Conservation (phyloP, 2,888 invertebrate genomes). For the Drosophila algonquin region DNA sequence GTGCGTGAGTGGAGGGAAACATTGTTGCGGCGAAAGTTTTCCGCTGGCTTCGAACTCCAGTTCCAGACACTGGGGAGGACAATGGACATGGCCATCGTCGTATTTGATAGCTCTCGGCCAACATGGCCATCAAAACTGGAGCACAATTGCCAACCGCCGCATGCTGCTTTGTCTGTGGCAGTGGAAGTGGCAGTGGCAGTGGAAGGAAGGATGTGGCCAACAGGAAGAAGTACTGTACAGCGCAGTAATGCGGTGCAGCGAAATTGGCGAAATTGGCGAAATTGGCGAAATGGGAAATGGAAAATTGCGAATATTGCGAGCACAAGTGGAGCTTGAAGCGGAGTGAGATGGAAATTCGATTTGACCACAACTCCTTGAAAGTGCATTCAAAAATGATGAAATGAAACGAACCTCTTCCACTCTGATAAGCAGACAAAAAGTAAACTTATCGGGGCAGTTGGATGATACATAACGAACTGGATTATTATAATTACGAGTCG, state of each 20-base stretch:
- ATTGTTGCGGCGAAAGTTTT: slow-evolving; percentile 55
- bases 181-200: slow-evolving; percentile 5
- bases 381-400: background rate
- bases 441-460: background rate
- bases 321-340: slow-evolving; percentile 22
- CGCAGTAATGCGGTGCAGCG: slow-evolving; percentile 31
- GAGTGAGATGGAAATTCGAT: slow-evolving; percentile 39
- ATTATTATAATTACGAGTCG: background rate
- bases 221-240: slow-evolving; percentile 17
- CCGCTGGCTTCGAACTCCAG: slow-evolving; percentile 2
- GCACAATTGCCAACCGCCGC: slow-evolving; percentile 43
- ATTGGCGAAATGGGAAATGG: slow-evolving; percentile 32
- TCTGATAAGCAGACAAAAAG: slow-evolving; percentile 8
- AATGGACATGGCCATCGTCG: slow-evolving; percentile 23
- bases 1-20: slow-evolving; percentile 50
- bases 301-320: slow-evolving; percentile 24
- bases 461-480: background rate
- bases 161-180: background rate
- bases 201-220: slow-evolving; percentile 45
- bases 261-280: slow-evolving; percentile 39
- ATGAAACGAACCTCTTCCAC: background rate
- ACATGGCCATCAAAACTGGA: slow-evolving; percentile 57
- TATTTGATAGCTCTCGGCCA: slow-evolving; percentile 66
- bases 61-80: background rate
- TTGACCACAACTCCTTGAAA: slow-evolving; percentile 19